phyloP scores from a whole-genome alignment of 2,888 invertebrate genomes.

The Mesochorus sp. region DNA sequence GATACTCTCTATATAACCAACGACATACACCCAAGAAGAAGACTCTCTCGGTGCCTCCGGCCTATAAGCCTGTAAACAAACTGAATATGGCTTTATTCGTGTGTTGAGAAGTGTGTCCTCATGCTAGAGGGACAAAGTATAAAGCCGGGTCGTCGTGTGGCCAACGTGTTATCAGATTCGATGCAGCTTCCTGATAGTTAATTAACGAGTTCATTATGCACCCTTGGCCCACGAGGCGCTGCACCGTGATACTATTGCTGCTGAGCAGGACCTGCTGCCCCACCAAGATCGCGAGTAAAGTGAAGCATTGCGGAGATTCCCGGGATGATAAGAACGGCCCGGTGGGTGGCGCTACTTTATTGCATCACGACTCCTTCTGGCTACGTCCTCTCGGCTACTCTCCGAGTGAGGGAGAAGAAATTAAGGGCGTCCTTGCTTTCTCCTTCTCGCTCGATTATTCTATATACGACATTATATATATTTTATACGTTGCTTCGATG shows the following conservation, averaged over 20 bases:
- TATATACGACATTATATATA: neutral
- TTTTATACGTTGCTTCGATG: too few relatives aligned
- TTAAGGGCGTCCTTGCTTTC: conserved; percentile 29
- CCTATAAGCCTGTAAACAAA: conserved; percentile 7
- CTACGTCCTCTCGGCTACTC: conserved; percentile 46
- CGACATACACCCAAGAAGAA: too few relatives aligned
- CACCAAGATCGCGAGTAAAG: conserved; percentile 73
- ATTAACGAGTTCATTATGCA: conserved; percentile 83
- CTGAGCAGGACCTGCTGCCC: conserved; percentile 52
- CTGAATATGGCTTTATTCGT: conserved; percentile 43
- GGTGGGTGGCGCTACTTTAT: conserved; percentile 82
- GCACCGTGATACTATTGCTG: conserved; percentile 32
- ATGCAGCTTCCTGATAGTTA: conserved; percentile 81
- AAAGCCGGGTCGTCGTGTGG: conserved; percentile 78
- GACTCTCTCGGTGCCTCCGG: too few relatives aligned
- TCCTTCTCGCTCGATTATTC: neutral
- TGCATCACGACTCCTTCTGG: conserved; percentile 78
- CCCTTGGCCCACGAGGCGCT: conserved; percentile 73
- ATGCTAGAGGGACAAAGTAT: conserved; percentile 64
- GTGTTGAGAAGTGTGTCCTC: conserved; percentile 53
- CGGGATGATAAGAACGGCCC: conserved; percentile 77
- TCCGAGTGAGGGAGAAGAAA: neutral
- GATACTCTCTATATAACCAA: neutral
- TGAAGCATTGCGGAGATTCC: conserved; percentile 81
- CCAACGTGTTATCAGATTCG: conserved; percentile 80